A percentile compares a stretch with the other conserved stretches of the same genome.
These are phyloP conservation scores for Botrylloides violaceus DNA, from an alignment of 23 tunicate species.

Conservation along the genomic window DNA sequence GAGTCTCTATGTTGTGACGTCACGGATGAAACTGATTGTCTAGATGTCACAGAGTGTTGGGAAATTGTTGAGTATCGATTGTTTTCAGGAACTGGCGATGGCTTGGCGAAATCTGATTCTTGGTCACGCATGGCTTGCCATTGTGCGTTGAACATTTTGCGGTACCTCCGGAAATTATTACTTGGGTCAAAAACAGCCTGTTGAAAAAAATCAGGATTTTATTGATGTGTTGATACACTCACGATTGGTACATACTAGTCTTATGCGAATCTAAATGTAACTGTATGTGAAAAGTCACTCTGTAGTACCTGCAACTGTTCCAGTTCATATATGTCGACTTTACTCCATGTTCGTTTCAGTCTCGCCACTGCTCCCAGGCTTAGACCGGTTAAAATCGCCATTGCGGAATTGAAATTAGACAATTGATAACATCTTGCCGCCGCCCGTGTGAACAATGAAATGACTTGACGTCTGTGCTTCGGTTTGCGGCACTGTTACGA, in stretches of 20 bases:
- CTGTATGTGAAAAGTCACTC: too few relatives aligned
- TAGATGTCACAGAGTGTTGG: slow-evolving; percentile 53
- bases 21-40: slow-evolving; percentile 38
- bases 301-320: slow-evolving; percentile 55
- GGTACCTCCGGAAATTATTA: slow-evolving; percentile 76
- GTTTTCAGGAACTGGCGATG: slow-evolving; percentile 6
- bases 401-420: slow-evolving; percentile 89
- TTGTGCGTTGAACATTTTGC: slow-evolving; percentile 37
- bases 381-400: slow-evolving; percentile 88
- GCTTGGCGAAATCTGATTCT: background rate
- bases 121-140: slow-evolving; percentile 28
- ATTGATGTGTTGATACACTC: too few relatives aligned
- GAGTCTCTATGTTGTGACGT: slow-evolving; percentile 89
- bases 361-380: slow-evolving; percentile 84
- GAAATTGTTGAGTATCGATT: slow-evolving; percentile 60
- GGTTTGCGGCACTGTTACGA: slow-evolving; percentile 73
- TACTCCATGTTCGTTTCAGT: slow-evolving; percentile 76
- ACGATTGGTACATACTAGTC: too few relatives aligned
- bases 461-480: slow-evolving; percentile 73
- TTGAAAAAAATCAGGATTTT: too few relatives aligned
- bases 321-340: slow-evolving; percentile 51
- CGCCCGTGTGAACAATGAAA: slow-evolving; percentile 75
- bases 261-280: too few relatives aligned
- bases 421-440: slow-evolving; percentile 70
- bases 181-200: slow-evolving; percentile 81